Evolutionary conservation across 2,113 vertebrate genomes (phyloP).

Genomic region (Eclectus roratus): DNA sequence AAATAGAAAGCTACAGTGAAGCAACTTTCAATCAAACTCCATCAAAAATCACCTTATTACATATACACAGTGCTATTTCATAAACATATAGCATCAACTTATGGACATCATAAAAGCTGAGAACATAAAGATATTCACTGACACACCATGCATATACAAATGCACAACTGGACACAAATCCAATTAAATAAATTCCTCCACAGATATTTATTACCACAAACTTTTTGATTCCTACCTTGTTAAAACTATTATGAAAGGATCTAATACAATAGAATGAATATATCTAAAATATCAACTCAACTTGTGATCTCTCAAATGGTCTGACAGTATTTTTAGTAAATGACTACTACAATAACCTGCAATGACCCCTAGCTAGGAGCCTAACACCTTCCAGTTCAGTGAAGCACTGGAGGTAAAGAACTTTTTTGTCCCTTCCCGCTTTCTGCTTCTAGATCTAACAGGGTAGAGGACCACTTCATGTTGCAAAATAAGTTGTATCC

Average conservation of each 20-base stretch:
- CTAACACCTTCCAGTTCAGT: neutral
- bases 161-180: neutral
- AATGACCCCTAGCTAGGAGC: neutral
- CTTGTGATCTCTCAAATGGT: neutral
- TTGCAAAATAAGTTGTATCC: neutral
- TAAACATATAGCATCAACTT: neutral
- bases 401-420: neutral
- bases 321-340: slow-evolving; percentile 6
- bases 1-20: neutral
- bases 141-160: neutral
- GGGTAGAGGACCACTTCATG: neutral
- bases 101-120: neutral
- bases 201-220: neutral
- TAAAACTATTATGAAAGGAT: neutral
- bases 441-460: neutral
- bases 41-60: neutral
- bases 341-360: neutral
- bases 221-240: neutral
- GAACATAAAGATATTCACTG: neutral
- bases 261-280: neutral
- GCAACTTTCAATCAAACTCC: neutral
- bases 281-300: neutral
- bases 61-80: neutral
- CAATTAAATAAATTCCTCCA: neutral
- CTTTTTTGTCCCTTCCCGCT: neutral